Evolutionary conservation across 1,140 invertebrate species (phyloP), one percentile per base, ranked within the genome.

Genomic region (Trachelipus rathkii): DNA sequence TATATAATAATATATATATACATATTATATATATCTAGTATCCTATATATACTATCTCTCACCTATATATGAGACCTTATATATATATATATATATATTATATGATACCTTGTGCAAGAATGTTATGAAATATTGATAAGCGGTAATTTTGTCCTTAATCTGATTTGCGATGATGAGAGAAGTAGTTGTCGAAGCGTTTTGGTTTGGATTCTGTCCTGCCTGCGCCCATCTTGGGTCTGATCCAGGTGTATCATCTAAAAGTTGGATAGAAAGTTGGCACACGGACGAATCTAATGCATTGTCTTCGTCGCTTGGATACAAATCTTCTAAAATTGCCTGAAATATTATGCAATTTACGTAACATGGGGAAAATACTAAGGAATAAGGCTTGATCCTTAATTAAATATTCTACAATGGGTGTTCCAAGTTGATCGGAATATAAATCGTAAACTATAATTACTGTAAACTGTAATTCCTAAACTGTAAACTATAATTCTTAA

Each of bases 211-310:
- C 74, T 83, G 67, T 33, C 81, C 73, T 13, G 82, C 82, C 78
- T 87, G 86, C 67, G 88, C 88, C 93, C 91, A 96, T 80, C 95
- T 87, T 0, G 95, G 95, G 89, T 97, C 95, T 70, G 92, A 89
- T 1, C 91, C 89, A 9, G 95, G 95, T 79, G 91, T 90, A 86
- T 97, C 95, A 85, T 97, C 92, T 68, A 96, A 89, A 72, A 97
- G 86, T 82, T 94, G 91, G 76, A 88, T 87, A 74, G 92, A 93
- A 0, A 95, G 88, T 66, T 86, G 86, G n/a, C 92, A 84, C 60
- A 93, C 89, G 33, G 90, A 85, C 72, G 87, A 88, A 85, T 93
- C 90, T 0, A 94, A 85, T 33, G 85, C 84, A 13, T 87, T 85
- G 84, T 91, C 89, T 50, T 89, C 84, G 79, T n/a, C 82, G 9